These are phyloP conservation scores for Camelus bactrianus DNA, from an alignment of 2,113 vertebrate genomes.

Conservation along the genomic window DNA sequence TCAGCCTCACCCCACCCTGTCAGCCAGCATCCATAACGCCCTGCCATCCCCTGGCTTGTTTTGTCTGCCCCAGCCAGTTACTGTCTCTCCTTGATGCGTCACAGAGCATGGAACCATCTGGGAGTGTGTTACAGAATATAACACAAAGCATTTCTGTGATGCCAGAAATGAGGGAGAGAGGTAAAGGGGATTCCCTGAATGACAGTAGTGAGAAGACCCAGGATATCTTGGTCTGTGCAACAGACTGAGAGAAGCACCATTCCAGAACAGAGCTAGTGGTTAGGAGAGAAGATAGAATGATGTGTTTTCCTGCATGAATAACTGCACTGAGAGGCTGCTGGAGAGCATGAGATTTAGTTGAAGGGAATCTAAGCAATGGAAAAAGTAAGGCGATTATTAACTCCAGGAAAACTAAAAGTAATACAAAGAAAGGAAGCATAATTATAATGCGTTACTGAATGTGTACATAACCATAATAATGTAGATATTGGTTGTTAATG, in stretches of 20 bases:
- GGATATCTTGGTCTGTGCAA: not conserved
- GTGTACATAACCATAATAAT: not conserved
- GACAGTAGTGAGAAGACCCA: not conserved
- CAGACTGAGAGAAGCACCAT: not conserved
- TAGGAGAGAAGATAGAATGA: not conserved
- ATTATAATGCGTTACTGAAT: not conserved
- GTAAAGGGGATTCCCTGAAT: not conserved
- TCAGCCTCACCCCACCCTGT: not conserved
- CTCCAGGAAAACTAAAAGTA: slow-evolving; percentile 12
- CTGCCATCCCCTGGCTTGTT: not conserved
- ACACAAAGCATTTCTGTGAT: not conserved
- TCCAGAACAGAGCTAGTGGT: not conserved
- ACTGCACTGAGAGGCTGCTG: not conserved
- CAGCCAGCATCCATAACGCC: not conserved
- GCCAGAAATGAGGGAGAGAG: not conserved
- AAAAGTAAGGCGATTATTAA: not conserved
- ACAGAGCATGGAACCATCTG: not conserved
- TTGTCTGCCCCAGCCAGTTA: not conserved
- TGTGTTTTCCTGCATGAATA: not conserved
- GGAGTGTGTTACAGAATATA: not conserved
- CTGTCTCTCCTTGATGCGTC: not conserved
- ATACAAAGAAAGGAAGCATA: not conserved
- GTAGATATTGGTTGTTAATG: not conserved
- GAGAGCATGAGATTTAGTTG: not conserved
- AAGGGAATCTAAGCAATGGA: not conserved